Percentiles rank a stretch among this genome's conserved stretches.
Evolutionary conservation across 1,140 invertebrate genomes (phyloP).

Genomic region (Neomicropteryx cornuta): DNA sequence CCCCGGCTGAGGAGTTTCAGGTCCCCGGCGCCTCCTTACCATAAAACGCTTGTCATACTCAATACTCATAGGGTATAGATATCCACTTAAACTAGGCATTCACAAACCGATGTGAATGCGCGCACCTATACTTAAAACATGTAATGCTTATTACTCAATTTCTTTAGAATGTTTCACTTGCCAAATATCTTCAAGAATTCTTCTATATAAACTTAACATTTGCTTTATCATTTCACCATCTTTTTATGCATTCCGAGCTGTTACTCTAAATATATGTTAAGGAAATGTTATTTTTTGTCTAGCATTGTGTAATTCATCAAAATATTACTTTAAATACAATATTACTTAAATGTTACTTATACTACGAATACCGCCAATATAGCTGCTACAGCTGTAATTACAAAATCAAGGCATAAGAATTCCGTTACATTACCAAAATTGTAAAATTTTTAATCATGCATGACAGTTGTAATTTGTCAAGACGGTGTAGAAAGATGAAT

Average conservation of each 20-base stretch:
- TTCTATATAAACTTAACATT: conserved; percentile 8
- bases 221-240: not conserved
- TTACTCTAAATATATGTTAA: not conserved
- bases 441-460: no score
- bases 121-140: conserved; percentile 4
- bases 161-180: conserved; percentile 17
- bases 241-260: not conserved
- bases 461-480: no score
- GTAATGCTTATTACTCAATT: conserved; percentile 7
- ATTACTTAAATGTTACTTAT: not conserved
- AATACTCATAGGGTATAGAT: conserved; percentile 8
- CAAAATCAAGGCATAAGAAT: conserved; percentile 1
- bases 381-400: not conserved
- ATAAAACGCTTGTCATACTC: conserved; percentile 6
- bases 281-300: not conserved
- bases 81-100: conserved; percentile 11
- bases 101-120: conserved; percentile 9
- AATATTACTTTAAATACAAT: not conserved
- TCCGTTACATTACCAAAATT: no score
- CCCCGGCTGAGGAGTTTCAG: conserved; percentile 55
- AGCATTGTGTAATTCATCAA: not conserved
- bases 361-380: not conserved
- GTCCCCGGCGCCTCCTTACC: conserved; percentile 24
- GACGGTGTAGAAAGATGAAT: no score
- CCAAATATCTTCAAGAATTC: conserved; percentile 10